Evolutionary conservation across 1,140 invertebrate species (phyloP).

Genomic region (Bursaphelenchus mucronatus): DNA sequence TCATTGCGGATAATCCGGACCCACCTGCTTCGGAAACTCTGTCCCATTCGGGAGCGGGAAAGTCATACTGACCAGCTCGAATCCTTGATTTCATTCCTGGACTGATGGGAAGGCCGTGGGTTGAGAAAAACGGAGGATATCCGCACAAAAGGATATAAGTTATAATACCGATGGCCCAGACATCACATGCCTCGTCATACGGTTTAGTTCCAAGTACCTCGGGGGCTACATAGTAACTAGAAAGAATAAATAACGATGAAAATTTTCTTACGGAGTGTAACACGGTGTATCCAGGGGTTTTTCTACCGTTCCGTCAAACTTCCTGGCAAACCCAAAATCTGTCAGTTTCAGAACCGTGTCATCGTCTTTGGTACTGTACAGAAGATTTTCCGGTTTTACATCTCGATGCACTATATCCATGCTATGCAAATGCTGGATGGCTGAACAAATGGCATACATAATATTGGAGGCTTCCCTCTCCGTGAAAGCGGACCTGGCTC

Average conservation of each 20-base stretch:
- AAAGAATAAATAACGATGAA: constrained; percentile 9
- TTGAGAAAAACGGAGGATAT: constrained; percentile 96
- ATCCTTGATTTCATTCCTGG: constrained; percentile 99
- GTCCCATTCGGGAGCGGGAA: constrained; percentile 90
- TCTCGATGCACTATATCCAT: constrained; percentile 71
- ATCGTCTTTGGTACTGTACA: constrained; percentile 62
- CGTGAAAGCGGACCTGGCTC: constrained; percentile 45
- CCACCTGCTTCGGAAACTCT: constrained; percentile 80
- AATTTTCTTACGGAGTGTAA: constrained; percentile 76
- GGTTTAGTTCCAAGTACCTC: constrained; percentile 83
- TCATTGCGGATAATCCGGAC: constrained; percentile 65
- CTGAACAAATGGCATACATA: constrained; percentile 86
- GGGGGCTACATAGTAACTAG: constrained; percentile 72
- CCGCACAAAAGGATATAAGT: constrained; percentile 71
- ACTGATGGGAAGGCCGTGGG: constrained; percentile 90
- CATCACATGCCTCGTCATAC: constrained; percentile 97
- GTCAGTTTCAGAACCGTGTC: constrained; percentile 77
- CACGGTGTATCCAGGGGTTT: constrained; percentile 88
- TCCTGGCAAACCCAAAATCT: constrained; percentile 65
- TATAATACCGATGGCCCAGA: constrained; percentile 96
- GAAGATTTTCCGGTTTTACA: constrained; percentile 64
- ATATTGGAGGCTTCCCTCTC: constrained; percentile 77
- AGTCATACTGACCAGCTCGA: constrained; percentile 88
- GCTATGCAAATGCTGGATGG: constrained; percentile 81
- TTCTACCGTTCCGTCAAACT: constrained; percentile 63